Percentiles rank a stretch among this genome's conserved stretches.
These are phyloP conservation scores for Folsomia manolachei DNA, from an alignment of 2,888 invertebrate species.

Conservation along the genomic window DNA sequence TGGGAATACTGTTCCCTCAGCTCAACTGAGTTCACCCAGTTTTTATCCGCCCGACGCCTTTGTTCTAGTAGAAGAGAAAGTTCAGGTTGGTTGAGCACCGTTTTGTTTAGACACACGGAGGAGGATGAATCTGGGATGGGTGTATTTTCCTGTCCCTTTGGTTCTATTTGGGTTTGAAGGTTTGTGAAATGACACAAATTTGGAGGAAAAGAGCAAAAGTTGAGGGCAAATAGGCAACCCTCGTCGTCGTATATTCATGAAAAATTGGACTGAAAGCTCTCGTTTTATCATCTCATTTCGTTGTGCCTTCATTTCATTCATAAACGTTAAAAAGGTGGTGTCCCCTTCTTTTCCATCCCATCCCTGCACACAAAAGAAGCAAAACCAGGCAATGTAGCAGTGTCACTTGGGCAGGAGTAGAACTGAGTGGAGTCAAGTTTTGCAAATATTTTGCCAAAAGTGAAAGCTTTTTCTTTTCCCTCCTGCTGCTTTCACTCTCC, in stretches of 20 bases:
- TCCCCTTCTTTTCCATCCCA: too few relatives aligned
- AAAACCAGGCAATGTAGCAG: too few relatives aligned
- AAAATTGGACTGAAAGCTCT: neutral
- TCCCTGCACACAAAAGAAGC: too few relatives aligned
- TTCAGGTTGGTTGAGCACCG: too few relatives aligned
- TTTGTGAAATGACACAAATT: neutral
- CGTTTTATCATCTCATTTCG: neutral
- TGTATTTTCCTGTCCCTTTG: neutral
- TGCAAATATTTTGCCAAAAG: conserved; percentile 21
- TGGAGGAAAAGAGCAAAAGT: neutral
- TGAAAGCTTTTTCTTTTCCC: neutral
- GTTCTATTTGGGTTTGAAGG: neutral
- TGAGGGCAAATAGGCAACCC: neutral
- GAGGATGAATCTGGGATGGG: too few relatives aligned
- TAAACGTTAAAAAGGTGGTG: neutral
- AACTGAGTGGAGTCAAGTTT: neutral
- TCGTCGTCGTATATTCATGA: neutral
- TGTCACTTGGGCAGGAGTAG: too few relatives aligned
- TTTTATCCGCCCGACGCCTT: too few relatives aligned
- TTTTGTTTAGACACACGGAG: too few relatives aligned
- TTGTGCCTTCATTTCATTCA: neutral
- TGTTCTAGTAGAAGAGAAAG: neutral
- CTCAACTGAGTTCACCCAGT: too few relatives aligned
- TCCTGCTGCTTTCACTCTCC: neutral
- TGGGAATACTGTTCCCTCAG: neutral